Conservation (phyloP, 2,113 vertebrate genomes). For the Lichenostomus cassidix region DNA sequence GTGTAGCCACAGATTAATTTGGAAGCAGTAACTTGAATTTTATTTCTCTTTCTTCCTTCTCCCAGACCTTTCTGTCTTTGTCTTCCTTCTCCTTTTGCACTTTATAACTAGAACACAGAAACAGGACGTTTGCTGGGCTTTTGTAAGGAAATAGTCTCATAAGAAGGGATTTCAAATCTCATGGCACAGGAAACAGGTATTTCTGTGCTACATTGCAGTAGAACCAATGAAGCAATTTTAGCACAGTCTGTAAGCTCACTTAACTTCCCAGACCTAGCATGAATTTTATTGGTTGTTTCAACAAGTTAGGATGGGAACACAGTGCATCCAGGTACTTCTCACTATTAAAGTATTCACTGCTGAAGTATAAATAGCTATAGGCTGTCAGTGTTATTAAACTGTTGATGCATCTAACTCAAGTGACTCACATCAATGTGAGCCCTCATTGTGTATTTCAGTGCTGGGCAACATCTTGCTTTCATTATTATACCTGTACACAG, state of each 20-base stretch:
- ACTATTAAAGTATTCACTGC: background rate
- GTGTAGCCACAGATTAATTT: background rate
- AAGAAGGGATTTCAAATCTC: background rate
- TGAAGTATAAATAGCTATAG: background rate
- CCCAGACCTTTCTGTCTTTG: background rate
- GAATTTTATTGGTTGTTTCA: background rate
- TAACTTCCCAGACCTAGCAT: background rate
- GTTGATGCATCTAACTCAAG: background rate
- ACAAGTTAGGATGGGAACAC: background rate
- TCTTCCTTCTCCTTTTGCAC: background rate
- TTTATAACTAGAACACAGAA: background rate
- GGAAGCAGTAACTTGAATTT: background rate
- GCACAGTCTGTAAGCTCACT: background rate
- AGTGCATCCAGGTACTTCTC: background rate
- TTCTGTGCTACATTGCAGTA: background rate
- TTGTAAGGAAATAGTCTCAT: background rate
- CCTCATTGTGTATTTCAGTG: background rate
- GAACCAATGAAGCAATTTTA: background rate
- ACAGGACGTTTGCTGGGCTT: background rate
- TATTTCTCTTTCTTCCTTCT: background rate
- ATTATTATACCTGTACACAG: background rate
- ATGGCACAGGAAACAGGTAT: background rate
- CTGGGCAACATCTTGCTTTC: background rate
- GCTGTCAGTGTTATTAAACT: background rate
- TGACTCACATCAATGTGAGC: background rate